These are phyloP conservation scores for Rambutsinella grinnellia DNA, from an alignment of 2,888 invertebrate species.

Conservation along the genomic window DNA sequence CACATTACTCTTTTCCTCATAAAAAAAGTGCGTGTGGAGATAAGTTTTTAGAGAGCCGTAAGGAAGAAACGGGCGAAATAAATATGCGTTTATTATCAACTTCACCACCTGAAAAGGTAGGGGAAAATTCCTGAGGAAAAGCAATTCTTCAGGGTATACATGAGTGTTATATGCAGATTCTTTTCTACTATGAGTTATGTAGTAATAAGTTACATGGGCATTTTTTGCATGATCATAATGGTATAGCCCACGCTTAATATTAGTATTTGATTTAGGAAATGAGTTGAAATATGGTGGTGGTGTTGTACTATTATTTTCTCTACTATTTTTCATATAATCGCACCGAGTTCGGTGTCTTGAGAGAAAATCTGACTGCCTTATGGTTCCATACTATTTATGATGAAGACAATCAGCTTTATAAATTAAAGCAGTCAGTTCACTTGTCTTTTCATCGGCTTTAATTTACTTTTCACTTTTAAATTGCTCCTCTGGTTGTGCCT, in stretches of 20 bases:
- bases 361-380: no score
- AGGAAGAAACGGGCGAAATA: not conserved
- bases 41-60: not conserved
- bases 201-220: not conserved
- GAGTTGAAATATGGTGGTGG: conserved; percentile 47
- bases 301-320: no score
- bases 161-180: not conserved
- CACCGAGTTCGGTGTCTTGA: no score
- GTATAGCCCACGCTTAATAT: not conserved
- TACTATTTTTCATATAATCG: no score
- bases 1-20: conserved; percentile 32
- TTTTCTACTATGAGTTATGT: not conserved
- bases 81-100: not conserved
- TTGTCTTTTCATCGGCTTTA: not conserved
- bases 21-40: not conserved
- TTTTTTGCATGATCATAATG: not conserved
- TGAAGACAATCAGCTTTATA: not conserved
- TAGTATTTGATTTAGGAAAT: not conserved
- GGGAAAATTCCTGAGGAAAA: not conserved
- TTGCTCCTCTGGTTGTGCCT: not conserved
- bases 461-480: not conserved
- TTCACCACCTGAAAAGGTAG: not conserved
- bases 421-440: conserved; percentile 21
- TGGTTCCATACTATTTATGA: no score
- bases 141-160: not conserved